Evolutionary conservation across 2,113 vertebrate species (phyloP), one percentile per base, ranked within the genome.

Genomic region (Hippocampus barbouri): DNA sequence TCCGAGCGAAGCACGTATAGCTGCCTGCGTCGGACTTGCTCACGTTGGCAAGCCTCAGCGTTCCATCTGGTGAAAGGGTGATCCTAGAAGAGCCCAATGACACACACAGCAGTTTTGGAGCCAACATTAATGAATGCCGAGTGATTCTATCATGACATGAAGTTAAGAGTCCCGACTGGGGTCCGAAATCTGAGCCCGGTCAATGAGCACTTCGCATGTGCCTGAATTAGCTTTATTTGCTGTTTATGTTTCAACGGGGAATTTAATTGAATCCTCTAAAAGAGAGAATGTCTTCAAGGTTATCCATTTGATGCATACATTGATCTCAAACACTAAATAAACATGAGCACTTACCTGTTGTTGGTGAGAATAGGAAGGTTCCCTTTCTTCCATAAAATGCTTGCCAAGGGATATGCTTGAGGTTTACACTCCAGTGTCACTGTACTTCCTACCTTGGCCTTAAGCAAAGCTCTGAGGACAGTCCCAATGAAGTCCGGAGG

Each of bases 401-500:
- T 92, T 6, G 96, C 95, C 71, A 89, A 91, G 41, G 96, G 95
- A 83, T 94, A 95, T 83, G 95, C 95, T 88, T 91, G 93, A 47
- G 96, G 96, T 83, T 93, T 95, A 80, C 96, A 98, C 78, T 95
- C 94, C 87, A 98, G 89, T 73, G 85, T 90, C 85, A 96, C 95
- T 23, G 91, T 90, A 68, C 92, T 95, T 85, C 95, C 96, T 73
- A 90, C 92, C 69, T 96, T 95, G 79, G 93, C 94, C 88, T 95
- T 95, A 82, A 96, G 90, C 86, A 94, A 82, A 69, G 89, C 77
- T 86, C 92, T 93, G 91, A 97, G 94, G 40, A 95, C 91, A n/a
- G 87, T 95, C 75, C 88, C 93, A 78, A 95, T 95, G 89, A 98
- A 97, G 89, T 97, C 95, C 49, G 96, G 96, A 77, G 96, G 92